Evolutionary conservation across 2,888 invertebrate genomes (phyloP).

Genomic region (Clitarchus hookeri): DNA sequence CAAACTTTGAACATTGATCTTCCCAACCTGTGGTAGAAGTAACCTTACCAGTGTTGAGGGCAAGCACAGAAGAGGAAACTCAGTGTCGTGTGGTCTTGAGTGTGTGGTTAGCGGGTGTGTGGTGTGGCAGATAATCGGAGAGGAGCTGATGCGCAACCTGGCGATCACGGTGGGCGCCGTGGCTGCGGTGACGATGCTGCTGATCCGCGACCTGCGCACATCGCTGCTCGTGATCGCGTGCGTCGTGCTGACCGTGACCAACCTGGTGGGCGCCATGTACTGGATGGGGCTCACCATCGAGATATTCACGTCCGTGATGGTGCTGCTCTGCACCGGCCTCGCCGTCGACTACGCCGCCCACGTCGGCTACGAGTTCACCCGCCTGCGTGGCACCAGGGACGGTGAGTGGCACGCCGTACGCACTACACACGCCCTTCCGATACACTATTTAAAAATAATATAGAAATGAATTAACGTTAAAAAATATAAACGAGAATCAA

Average conservation of each 20-base stretch:
- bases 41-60: too few relatives aligned
- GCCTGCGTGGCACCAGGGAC: conserved; percentile 53
- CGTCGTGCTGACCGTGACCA: conserved; percentile 56
- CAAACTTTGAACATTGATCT: too few relatives aligned
- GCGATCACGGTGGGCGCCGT: conserved; percentile 55
- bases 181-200: conserved; percentile 54
- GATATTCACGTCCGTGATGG: conserved; percentile 57
- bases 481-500: too few relatives aligned
- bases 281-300: conserved; percentile 58
- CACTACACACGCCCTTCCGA: too few relatives aligned
- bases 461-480: too few relatives aligned
- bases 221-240: conserved; percentile 56
- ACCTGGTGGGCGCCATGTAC: conserved; percentile 57
- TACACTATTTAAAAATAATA: too few relatives aligned
- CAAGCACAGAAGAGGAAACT: too few relatives aligned
- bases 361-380: conserved; percentile 57
- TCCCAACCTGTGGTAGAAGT: too few relatives aligned
- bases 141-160: conserved; percentile 54
- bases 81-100: too few relatives aligned
- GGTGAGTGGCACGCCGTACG: conserved; percentile 48
- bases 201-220: conserved; percentile 54
- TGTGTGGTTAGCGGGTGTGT: too few relatives aligned
- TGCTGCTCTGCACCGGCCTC: conserved; percentile 57
- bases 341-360: conserved; percentile 60
- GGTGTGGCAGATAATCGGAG: conserved; percentile 50